Base-by-base conservation (phyloP, 2,888 invertebrate species). In the Scaptomyza flava region DNA sequence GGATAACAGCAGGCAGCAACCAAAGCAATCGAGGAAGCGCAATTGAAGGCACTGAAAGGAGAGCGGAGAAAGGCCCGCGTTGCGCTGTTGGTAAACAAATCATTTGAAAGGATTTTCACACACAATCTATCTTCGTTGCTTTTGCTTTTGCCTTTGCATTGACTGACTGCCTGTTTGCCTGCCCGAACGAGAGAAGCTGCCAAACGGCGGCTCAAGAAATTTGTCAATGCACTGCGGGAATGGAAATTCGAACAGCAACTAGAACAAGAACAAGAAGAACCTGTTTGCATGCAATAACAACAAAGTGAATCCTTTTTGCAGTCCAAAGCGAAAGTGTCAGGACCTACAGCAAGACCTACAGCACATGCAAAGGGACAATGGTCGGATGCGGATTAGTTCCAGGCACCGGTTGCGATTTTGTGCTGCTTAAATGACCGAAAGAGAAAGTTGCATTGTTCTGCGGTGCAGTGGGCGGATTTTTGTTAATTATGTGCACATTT, bases 41-140 rank as follows among this genome's bases (percentile, higher is more conserved):
- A 34, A 50, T 20, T 54, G 53, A 59, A 59, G 36, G 11, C 31
- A 59, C 23, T 52, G 63, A 62, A 58, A 57, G 64, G 42, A 38
- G 62, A 56, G 51, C 30, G 67, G 59, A 69, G 68, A 68, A 71
- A 67, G 80, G 76, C 20, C 4, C 59, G 72, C 73, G 64, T 51
- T 69, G 71, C 61, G 77, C 74, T 84, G 73, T 85, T 85, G 85
- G 82, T 85, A 86, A 86, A 86, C 85, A 86, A 86, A 87, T 84
- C 83, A 84, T 87, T 87, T 87, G 72, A 87, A 85, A 86, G 87
- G 85, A 87, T 87, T 86, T 85, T 86, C 87, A 86, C 85, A 86
- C 87, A 87, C 87, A 87, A 86, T 87, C 85, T 75, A 85, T 86
- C 85, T 86, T 85, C 84, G 87, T 76, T 79, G 56, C 54, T 14